phyloP scores from a whole-genome alignment of 2,888 invertebrate genomes.

The Mimumesa dahlbomi region DNA sequence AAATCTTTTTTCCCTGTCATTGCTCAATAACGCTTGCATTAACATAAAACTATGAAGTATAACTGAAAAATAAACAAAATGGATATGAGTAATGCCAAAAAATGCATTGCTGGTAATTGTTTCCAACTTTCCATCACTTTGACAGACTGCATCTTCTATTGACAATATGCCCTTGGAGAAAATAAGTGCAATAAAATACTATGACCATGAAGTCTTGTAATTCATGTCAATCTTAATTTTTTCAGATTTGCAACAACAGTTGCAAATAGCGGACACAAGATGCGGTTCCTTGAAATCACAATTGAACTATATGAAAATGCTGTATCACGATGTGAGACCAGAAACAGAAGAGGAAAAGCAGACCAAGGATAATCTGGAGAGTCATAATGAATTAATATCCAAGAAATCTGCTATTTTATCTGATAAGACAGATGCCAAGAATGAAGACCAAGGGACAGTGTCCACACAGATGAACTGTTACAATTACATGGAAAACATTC shows the following conservation, averaged over 20 bases:
- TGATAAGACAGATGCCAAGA: no score
- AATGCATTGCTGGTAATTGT: conserved; percentile 28
- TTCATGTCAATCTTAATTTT: no score
- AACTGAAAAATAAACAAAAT: conserved; percentile 11
- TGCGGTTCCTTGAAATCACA: conserved; percentile 79
- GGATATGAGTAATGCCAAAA: conserved; percentile 27
- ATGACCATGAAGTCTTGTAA: no score
- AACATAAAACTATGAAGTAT: conserved; percentile 8
- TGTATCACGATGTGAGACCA: conserved; percentile 70
- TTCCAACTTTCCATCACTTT: no score
- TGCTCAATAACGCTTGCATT: neutral
- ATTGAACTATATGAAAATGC: conserved; percentile 79
- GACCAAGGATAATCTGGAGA: neutral
- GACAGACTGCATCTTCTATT: no score
- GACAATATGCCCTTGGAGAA: no score
- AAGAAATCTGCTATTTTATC: neutral
- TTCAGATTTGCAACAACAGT: conserved; percentile 75
- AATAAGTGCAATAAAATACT: no score
- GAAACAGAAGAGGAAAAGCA: conserved; percentile 52
- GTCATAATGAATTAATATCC: neutral
- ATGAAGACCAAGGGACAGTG: neutral
- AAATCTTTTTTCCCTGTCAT: no score
- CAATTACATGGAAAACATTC: conserved; percentile 16
- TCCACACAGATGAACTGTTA: conserved; percentile 19
- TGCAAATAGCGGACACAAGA: conserved; percentile 78